Percentiles rank a stretch among this genome's conserved stretches.
phyloP scores from a whole-genome alignment of 2,888 invertebrate species.

The Diarsia dahlii region DNA sequence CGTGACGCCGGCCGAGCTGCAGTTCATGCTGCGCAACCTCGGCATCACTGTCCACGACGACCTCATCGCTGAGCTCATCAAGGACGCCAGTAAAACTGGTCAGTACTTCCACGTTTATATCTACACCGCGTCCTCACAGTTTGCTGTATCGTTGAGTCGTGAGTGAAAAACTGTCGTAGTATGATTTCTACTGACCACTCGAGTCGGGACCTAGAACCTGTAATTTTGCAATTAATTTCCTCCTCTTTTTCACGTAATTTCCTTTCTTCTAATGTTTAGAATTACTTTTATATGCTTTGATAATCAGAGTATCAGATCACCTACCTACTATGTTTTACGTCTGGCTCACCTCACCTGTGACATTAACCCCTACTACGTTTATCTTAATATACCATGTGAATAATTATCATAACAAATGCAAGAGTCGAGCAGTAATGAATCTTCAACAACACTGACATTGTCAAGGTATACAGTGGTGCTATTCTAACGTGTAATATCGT shows the following conservation, averaged over 20 bases:
- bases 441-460: slow-evolving; percentile 24
- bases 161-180: background rate
- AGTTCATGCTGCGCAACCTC: slow-evolving; percentile 94
- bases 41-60: slow-evolving; percentile 94
- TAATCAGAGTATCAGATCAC: background rate
- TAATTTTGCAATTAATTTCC: background rate
- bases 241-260: background rate
- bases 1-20: slow-evolving; percentile 94
- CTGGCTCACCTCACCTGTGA: slow-evolving; percentile 11
- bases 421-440: slow-evolving; percentile 13
- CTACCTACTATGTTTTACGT: background rate
- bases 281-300: background rate
- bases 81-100: slow-evolving; percentile 94
- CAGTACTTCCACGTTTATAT: slow-evolving; percentile 68
- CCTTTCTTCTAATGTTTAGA: background rate
- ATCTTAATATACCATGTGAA: background rate
- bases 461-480: slow-evolving; percentile 20
- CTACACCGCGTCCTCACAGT: background rate
- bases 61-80: slow-evolving; percentile 93
- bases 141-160: background rate
- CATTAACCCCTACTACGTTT: slow-evolving; percentile 7
- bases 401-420: slow-evolving; percentile 27
- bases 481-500: slow-evolving; percentile 29
- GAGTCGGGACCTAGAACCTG: background rate
- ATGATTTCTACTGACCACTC: background rate